Evolutionary conservation across 2,888 invertebrate species (phyloP).

Genomic region (Caenorhabditis afra): DNA sequence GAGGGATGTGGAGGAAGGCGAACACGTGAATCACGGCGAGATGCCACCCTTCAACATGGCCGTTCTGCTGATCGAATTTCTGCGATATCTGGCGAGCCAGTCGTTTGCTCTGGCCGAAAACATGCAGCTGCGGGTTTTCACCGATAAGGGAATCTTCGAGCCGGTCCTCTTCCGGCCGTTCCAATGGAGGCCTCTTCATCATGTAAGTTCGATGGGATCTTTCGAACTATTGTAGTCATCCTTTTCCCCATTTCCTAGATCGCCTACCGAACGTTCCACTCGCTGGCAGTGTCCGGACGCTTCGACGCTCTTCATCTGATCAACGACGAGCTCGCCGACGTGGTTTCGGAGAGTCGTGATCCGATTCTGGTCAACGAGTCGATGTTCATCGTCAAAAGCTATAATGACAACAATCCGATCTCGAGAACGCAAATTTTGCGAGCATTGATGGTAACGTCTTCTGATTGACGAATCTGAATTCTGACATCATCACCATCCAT

Average conservation of each 20-base stretch:
- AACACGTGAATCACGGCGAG: neutral
- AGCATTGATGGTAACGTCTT: constrained; percentile 49
- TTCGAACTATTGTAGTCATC: no score
- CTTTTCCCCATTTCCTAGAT: constrained; percentile 38
- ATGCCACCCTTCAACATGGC: constrained; percentile 22
- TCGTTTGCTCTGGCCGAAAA: constrained; percentile 35
- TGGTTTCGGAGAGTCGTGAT: constrained; percentile 50
- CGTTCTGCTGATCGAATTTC: constrained; percentile 50
- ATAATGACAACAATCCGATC: constrained; percentile 43
- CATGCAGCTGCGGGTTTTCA: constrained; percentile 41
- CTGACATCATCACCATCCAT: no score
- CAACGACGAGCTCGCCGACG: neutral
- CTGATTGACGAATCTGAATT: neutral
- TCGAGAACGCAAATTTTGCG: constrained; percentile 35
- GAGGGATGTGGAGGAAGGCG: no score
- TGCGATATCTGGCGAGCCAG: constrained; percentile 54
- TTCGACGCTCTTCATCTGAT: constrained; percentile 38
- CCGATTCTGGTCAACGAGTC: constrained; percentile 63
- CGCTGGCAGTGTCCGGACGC: constrained; percentile 64
- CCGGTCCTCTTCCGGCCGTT: constrained; percentile 20
- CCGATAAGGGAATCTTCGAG: constrained; percentile 23
- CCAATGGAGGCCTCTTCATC: constrained; percentile 54
- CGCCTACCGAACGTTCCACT: constrained; percentile 70
- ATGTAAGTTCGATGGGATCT: constrained; percentile 23
- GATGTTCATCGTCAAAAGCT: constrained; percentile 49